Percentiles rank a stretch among this genome's conserved stretches.
phyloP scores from a whole-genome alignment of 2,888 invertebrate genomes.

The Tenthredo amoena region DNA sequence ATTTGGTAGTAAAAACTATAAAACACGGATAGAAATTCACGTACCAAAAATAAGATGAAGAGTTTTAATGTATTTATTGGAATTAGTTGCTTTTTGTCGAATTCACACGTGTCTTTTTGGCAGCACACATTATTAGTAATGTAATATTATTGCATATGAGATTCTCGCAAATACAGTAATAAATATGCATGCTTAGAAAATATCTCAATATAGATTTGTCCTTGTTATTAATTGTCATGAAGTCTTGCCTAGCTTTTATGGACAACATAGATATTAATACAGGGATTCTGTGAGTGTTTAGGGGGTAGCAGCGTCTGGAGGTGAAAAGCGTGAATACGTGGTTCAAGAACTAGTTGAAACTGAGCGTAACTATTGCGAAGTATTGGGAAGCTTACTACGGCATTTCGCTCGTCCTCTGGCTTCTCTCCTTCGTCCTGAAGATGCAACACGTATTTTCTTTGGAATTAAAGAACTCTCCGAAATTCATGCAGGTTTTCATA shows the following conservation, averaged over 20 bases:
- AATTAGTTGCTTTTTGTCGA: conserved; percentile 28
- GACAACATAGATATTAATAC: background rate
- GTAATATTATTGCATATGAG: conserved; percentile 8
- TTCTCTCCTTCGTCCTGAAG: conserved; percentile 86
- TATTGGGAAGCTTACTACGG: conserved; percentile 90
- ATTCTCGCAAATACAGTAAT: background rate
- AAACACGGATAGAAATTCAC: background rate
- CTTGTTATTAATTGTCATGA: background rate
- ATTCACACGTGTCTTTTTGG: conserved; percentile 37
- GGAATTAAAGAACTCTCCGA: conserved; percentile 93
- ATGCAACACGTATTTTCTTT: conserved; percentile 91
- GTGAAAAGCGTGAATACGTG: conserved; percentile 95
- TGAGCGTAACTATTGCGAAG: conserved; percentile 97
- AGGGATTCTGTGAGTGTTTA: conserved; percentile 55
- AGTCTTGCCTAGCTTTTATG: background rate
- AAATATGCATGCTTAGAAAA: conserved; percentile 34
- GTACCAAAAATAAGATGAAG: background rate
- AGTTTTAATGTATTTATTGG: conserved; percentile 22
- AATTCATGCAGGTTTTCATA: conserved; percentile 91
- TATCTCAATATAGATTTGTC: conserved; percentile 21
- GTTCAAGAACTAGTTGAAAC: conserved; percentile 97
- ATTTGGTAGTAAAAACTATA: background rate
- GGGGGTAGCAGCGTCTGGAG: conserved; percentile 71
- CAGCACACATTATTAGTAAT: conserved; percentile 38
- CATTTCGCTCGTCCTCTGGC: conserved; percentile 90